Percentiles rank a stretch among this genome's conserved stretches.
phyloP scores from a whole-genome alignment of 2,888 invertebrate genomes.

The Hirtodrosophila cameraria region DNA sequence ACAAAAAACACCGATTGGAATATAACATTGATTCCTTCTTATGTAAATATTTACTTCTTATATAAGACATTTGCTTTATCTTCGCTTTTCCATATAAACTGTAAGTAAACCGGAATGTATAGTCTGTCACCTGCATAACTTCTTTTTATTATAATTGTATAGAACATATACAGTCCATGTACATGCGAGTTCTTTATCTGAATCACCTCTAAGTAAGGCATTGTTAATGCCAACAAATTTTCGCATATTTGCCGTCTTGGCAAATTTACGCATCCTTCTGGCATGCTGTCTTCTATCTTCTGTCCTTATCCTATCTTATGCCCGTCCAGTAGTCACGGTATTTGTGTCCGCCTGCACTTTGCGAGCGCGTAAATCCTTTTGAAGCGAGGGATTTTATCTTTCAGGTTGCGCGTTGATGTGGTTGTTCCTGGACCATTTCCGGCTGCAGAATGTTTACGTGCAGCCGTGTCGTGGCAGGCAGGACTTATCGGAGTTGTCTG shows the following conservation, averaged over 20 bases:
- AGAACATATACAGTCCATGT: not conserved
- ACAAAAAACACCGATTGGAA: too few species aligned
- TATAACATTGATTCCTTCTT: too few species aligned
- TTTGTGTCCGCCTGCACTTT: conserved; percentile 50
- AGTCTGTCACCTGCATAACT: not conserved
- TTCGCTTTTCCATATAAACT: too few species aligned
- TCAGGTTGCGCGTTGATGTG: conserved; percentile 53
- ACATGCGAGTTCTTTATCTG: conserved; percentile 27
- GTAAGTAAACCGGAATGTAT: not conserved
- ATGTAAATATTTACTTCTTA: too few species aligned
- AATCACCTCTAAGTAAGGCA: conserved; percentile 27
- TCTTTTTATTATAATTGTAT: not conserved
- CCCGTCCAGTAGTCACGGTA: conserved; percentile 38
- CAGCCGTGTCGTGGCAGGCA: conserved; percentile 10
- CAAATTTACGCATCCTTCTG: conserved; percentile 59
- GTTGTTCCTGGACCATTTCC: conserved; percentile 32
- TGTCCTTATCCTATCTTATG: too few species aligned
- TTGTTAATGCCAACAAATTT: conserved; percentile 63
- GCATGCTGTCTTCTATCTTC: conserved; percentile 2
- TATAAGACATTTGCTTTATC: not conserved
- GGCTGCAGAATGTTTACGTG: conserved; percentile 31
- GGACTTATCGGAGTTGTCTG: conserved; percentile 66
- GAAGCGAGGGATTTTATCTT: conserved; percentile 67
- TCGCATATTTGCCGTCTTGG: conserved; percentile 55
- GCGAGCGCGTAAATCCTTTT: conserved; percentile 59